phyloP scores from a whole-genome alignment of 2,797 vertebrate species.

The Propithecus perrieri region DNA sequence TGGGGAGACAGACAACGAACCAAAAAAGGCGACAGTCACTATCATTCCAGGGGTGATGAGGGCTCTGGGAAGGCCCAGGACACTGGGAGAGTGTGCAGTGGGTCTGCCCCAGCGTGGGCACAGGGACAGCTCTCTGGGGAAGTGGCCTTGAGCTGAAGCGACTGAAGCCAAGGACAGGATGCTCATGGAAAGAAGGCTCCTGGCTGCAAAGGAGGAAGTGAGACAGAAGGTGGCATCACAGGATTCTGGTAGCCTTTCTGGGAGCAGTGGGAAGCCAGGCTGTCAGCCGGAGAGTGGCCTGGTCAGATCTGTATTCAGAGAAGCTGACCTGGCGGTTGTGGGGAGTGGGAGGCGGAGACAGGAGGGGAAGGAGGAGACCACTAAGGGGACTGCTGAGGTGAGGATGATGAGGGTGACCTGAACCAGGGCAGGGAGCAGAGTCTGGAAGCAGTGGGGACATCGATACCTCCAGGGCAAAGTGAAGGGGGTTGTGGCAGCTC shows the following conservation, averaged over 20 bases:
- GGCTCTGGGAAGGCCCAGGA: accelerated
- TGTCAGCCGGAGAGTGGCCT: background rate
- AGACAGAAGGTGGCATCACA: background rate
- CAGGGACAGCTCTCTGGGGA: background rate
- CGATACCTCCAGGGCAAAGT: background rate
- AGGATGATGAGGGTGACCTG: background rate
- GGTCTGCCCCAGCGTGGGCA: background rate
- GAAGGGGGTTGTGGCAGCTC: background rate
- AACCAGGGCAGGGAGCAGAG: background rate
- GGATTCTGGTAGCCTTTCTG: background rate
- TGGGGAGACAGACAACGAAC: background rate
- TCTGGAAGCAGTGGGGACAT: background rate
- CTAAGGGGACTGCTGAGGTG: background rate
- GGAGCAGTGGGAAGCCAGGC: background rate
- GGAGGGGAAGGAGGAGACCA: background rate
- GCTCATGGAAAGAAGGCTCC: background rate
- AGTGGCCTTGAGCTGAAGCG: background rate
- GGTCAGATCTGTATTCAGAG: background rate
- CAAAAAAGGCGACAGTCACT: background rate
- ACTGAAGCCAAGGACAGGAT: background rate
- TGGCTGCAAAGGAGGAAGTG: background rate
- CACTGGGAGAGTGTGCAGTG: background rate
- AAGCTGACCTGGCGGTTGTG: background rate
- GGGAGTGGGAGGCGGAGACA: background rate
- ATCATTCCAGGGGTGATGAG: background rate